Conservation (phyloP, 2,888 invertebrate genomes). For the Pedicia rivosa region DNA sequence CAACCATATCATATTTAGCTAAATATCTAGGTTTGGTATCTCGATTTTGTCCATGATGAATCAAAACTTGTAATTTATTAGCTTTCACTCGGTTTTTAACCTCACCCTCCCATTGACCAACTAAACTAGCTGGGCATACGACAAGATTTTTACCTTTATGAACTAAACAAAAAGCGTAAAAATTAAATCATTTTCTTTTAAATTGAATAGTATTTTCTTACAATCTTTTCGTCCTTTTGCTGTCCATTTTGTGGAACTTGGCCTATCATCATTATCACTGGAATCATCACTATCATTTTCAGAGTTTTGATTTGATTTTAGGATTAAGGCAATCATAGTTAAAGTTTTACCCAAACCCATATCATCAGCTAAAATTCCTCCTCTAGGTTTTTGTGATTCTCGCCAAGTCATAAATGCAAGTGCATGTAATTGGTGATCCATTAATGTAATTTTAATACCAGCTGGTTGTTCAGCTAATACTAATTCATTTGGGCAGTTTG, state of each 20-base stretch:
- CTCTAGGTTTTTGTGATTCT: conserved; percentile 68
- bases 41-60: conserved; percentile 72
- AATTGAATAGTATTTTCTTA: conserved; percentile 10
- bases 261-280: conserved; percentile 17
- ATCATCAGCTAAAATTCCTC: conserved; percentile 67
- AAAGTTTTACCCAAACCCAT: conserved; percentile 49
- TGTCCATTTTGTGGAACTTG: too few relatives aligned
- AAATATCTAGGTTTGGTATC: conserved; percentile 44
- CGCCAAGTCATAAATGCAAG: conserved; percentile 81
- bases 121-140: conserved; percentile 79
- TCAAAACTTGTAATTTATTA: conserved; percentile 42
- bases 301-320: conserved; percentile 35
- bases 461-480: conserved; percentile 40
- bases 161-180: conserved; percentile 20
- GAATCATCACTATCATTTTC: conserved; percentile 26
- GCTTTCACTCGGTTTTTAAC: conserved; percentile 44
- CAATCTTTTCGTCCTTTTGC: conserved; percentile 23
- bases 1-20: conserved; percentile 60
- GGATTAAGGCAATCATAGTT: conserved; percentile 61
- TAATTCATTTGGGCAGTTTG: conserved; percentile 45
- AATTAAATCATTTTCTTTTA: neutral
- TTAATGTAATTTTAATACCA: conserved; percentile 47
- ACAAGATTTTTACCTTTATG: conserved; percentile 63
- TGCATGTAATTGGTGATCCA: conserved; percentile 75
- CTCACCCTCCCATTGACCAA: conserved; percentile 82